Evolutionary conservation across 2,888 invertebrate species (phyloP), one percentile per base, ranked within the genome.

Genomic region (Craniophora ligustri): DNA sequence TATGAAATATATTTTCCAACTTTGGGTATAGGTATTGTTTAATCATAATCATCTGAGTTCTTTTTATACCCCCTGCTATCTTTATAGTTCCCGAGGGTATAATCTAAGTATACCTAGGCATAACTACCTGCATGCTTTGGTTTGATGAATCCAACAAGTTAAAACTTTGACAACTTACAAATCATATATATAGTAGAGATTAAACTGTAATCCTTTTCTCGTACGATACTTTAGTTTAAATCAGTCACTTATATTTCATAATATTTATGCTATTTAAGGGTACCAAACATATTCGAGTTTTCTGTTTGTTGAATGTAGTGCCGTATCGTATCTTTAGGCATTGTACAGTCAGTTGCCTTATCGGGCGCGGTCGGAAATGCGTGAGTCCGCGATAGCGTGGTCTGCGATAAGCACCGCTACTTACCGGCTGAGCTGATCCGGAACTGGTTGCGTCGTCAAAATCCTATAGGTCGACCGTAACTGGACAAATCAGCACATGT

Each of bases 281-380:
- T 21, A 23, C 6, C n/a, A 32, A 23, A 30, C 23, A 1, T 38
- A 56, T 41, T 38, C 2, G 26, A 35, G 54, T 57, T 55, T 53
- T 41, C 45, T 39, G 26, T 53, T 45, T 60, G 39, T 65, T 51
- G 44, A 57, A 61, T 53, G 67, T 55, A 53, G 59, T 62, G 57
- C 67, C 70, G 75, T 69, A 75, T 81, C 75, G 50, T 82, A 84
- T 83, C 78, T 78, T 72, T 81, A 78, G 78, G 80, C 79, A 85
- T 67, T 78, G 75, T 78, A 79, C 72, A 76, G 74, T 78, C 76
- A 70, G 68, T 66, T 68, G 82, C 84, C 86, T 92, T 93, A 93
- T 93, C 92, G 91, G 89, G 90, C 86, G 92, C 90, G 91, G 92
- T 92, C 92, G 92, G 92, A 92, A 93, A 92, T 93, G 91, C 92